Evolutionary conservation across 2,113 vertebrate species (phyloP).

Genomic region (Odontesthes bonariensis): DNA sequence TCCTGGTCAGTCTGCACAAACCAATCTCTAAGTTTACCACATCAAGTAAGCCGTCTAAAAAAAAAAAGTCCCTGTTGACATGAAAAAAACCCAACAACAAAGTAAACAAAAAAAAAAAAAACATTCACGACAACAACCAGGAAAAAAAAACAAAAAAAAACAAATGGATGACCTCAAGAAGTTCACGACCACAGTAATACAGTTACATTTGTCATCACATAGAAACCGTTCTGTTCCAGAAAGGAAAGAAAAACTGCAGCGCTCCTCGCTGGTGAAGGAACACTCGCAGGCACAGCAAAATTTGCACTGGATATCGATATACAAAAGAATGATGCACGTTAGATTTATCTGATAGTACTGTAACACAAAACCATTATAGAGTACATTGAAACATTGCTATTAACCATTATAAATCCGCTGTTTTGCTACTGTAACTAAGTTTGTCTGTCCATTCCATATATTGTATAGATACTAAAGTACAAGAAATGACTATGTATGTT

Average conservation of each 20-base stretch:
- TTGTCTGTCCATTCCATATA: constrained; percentile 88
- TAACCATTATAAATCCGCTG: constrained; percentile 84
- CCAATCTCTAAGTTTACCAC: constrained; percentile 72
- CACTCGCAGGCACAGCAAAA: constrained; percentile 83
- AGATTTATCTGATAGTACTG: constrained; percentile 84
- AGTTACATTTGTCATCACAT: constrained; percentile 83
- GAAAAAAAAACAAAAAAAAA: constrained; percentile 20
- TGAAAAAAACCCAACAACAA: constrained; percentile 51
- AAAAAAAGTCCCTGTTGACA: constrained; percentile 78
- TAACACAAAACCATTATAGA: constrained; percentile 88
- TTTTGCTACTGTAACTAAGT: constrained; percentile 88
- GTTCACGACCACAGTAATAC: constrained; percentile 86
- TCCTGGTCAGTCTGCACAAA: constrained; percentile 73
- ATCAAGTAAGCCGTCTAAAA: constrained; percentile 77
- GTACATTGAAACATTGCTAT: constrained; percentile 86
- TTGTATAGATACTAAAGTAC: constrained; percentile 86
- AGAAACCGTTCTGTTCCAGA: constrained; percentile 70
- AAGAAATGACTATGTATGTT: constrained; percentile 82
- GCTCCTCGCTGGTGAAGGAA: constrained; percentile 57
- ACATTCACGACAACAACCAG: constrained; percentile 82
- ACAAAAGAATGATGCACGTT: constrained; percentile 83
- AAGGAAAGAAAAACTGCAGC: constrained; percentile 69
- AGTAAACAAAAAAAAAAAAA: constrained; percentile 48
- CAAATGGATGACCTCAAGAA: constrained; percentile 81
- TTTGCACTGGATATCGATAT: constrained; percentile 83